A percentile compares a stretch with the other conserved stretches of the same genome.
Evolutionary conservation across 2,888 invertebrate species (phyloP).

Genomic region (Geotrupes spiniger): DNA sequence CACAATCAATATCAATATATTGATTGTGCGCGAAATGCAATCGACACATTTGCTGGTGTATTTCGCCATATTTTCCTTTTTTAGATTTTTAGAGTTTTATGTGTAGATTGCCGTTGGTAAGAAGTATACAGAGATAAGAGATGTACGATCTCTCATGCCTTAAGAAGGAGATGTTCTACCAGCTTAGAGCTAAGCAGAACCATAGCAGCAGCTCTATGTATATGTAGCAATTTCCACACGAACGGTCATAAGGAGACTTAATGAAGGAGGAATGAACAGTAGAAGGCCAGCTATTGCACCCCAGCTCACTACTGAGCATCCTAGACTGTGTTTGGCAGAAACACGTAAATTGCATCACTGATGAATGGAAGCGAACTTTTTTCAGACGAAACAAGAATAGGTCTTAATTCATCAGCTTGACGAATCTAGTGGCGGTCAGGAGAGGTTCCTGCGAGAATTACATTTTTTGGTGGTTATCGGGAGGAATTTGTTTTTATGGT

Average conservation of each 20-base stretch:
- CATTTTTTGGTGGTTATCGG: not conserved
- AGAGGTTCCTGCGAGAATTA: not conserved
- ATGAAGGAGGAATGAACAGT: slow-evolving; percentile 11
- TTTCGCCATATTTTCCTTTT: too few relatives aligned
- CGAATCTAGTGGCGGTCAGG: not conserved
- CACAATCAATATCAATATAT: too few relatives aligned
- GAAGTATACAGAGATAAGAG: too few relatives aligned
- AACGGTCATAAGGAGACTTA: not conserved
- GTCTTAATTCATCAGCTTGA: not conserved
- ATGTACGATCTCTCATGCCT: too few relatives aligned
- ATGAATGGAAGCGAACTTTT: not conserved
- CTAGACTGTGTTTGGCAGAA: slow-evolving; percentile 1
- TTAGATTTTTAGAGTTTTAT: too few relatives aligned
- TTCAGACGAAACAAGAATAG: not conserved
- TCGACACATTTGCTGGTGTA: too few relatives aligned
- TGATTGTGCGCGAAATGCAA: too few relatives aligned
- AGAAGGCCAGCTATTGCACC: slow-evolving; percentile 11
- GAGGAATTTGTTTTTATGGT: too few relatives aligned
- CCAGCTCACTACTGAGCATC: slow-evolving; percentile 7
- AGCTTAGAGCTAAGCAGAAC: not conserved
- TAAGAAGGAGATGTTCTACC: too few relatives aligned
- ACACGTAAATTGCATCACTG: not conserved
- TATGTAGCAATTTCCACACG: slow-evolving; percentile 1
- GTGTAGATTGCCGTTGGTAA: too few relatives aligned
- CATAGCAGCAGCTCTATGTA: slow-evolving; percentile 1